Evolutionary conservation across 2,113 vertebrate genomes (phyloP).

Genomic region (Copsychus sechellarum): DNA sequence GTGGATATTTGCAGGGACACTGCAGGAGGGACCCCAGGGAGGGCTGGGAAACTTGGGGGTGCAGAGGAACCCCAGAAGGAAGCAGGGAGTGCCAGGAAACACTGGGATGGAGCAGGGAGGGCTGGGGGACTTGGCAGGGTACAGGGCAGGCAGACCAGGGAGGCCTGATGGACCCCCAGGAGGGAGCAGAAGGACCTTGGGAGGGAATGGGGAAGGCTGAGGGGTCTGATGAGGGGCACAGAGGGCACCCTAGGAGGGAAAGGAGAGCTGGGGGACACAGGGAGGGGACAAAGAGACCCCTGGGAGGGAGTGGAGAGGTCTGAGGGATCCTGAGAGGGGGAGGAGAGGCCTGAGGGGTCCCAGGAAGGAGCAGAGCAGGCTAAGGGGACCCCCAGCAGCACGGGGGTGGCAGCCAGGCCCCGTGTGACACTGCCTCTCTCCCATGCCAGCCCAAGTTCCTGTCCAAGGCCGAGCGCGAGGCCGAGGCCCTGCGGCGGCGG

Average conservation of each 20-base stretch:
- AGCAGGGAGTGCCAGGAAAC: not conserved
- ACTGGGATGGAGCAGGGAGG: not conserved
- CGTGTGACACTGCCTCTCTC: fast-evolving
- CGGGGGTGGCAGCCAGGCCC: fast-evolving
- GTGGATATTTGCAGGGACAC: not conserved
- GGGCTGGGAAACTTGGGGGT: not conserved
- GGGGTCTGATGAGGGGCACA: not conserved
- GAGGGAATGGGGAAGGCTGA: fast-evolving
- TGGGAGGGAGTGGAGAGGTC: no score
- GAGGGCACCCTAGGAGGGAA: not conserved
- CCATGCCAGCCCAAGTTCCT: slow-evolving; percentile 89
- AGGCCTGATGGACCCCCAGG: not conserved
- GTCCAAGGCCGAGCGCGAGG: slow-evolving; percentile 91
- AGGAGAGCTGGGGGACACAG: fast-evolving
- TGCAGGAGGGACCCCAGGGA: fast-evolving
- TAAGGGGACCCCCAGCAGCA: fast-evolving
- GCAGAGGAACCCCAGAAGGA: not conserved
- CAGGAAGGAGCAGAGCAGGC: not conserved
- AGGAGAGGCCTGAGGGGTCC: not conserved
- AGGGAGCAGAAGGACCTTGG: not conserved
- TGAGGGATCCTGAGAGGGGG: not conserved
- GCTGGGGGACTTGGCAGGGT: not conserved
- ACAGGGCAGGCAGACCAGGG: not conserved
- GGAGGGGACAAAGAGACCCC: not conserved
- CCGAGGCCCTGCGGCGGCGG: slow-evolving; percentile 89